These are phyloP conservation scores for Linnaemya vulpina DNA, from an alignment of 2,888 invertebrate species.

Conservation along the genomic window DNA sequence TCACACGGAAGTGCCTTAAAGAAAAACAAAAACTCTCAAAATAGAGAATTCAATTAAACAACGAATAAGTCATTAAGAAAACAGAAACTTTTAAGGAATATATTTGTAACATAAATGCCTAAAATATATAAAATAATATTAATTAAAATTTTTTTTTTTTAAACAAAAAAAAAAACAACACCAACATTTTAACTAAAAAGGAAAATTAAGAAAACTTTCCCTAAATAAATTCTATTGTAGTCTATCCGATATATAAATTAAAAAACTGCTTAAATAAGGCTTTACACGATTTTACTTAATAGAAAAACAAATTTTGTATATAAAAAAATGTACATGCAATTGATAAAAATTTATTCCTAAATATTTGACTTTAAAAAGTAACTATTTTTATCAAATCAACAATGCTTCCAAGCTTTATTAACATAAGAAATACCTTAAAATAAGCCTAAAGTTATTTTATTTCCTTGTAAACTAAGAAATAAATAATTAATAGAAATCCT, in stretches of 20 bases:
- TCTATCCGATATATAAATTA: no score
- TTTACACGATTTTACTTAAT: neutral
- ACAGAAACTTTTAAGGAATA: neutral
- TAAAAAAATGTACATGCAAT: slow-evolving; percentile 14
- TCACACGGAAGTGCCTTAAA: slow-evolving; percentile 83
- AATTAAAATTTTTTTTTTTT: neutral
- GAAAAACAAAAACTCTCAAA: slow-evolving; percentile 71
- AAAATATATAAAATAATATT: neutral
- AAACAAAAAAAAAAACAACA: slow-evolving; percentile 9
- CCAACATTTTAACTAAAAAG: slow-evolving; percentile 48
- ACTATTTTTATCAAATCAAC: slow-evolving; percentile 48
- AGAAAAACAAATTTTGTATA: slow-evolving; percentile 4
- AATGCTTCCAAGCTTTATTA: slow-evolving; percentile 70
- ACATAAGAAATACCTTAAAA: slow-evolving; percentile 42
- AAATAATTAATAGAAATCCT: neutral
- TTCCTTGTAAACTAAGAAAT: neutral
- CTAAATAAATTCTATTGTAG: no score
- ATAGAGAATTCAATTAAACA: slow-evolving; percentile 32
- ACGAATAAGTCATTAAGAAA: slow-evolving; percentile 47
- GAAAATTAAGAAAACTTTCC: no score
- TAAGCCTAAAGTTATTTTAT: slow-evolving; percentile 59
- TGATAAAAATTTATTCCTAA: slow-evolving; percentile 23
- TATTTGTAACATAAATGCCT: slow-evolving; percentile 41
- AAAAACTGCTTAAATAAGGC: neutral
- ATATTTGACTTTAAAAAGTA: no score